phyloP scores from a whole-genome alignment of 1,140 invertebrate species.

The Papilio aristodemus region DNA sequence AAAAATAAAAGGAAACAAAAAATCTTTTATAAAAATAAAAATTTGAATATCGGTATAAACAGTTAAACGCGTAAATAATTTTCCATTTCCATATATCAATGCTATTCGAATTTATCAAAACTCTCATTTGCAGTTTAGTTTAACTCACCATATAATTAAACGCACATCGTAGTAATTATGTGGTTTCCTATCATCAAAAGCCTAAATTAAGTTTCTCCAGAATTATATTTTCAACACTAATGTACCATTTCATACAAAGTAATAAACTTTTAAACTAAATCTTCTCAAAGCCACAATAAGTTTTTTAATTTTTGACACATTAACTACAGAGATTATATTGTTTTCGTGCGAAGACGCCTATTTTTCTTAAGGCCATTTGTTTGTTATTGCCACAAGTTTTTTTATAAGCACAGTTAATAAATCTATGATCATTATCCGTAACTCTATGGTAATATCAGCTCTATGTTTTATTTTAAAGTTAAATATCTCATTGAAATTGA shows the following conservation, averaged over 20 bases:
- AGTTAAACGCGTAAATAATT: background rate
- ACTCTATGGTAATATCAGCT: constrained; percentile 6
- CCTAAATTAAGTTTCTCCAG: background rate
- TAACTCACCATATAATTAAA: constrained; percentile 12
- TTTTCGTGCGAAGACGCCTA: no score
- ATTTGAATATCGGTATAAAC: no score
- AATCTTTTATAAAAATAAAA: no score
- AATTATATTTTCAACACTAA: background rate
- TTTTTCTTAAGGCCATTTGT: no score
- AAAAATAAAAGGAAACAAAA: no score
- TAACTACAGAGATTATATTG: no score
- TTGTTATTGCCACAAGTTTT: no score
- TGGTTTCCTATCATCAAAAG: background rate
- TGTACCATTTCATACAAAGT: background rate
- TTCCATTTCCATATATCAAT: background rate
- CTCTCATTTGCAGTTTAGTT: constrained; percentile 22
- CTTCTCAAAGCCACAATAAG: no score
- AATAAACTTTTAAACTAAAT: background rate
- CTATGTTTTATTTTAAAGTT: background rate
- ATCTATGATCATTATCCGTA: no score
- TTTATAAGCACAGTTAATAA: no score
- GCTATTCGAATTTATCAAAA: constrained; percentile 6
- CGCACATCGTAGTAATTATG: background rate
- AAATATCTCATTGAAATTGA: constrained; percentile 9
- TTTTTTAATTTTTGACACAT: no score